Percentiles rank a stretch among this genome's conserved stretches.
Evolutionary conservation across 2,888 invertebrate species (phyloP).

Genomic region (Brachylomia viminalis): DNA sequence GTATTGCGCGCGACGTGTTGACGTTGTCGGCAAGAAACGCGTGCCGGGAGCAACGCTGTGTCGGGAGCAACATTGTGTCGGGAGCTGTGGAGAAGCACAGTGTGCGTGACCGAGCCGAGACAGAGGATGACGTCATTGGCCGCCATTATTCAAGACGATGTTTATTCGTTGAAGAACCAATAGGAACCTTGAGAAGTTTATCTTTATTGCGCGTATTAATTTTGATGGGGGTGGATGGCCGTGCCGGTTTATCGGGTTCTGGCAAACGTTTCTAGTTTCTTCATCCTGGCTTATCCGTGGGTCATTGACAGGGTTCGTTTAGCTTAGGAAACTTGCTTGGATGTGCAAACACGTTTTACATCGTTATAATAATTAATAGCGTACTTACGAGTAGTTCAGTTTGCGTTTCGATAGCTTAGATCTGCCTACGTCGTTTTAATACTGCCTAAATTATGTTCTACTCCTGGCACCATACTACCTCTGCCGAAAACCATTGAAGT

Average conservation of each 20-base stretch:
- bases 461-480: neutral
- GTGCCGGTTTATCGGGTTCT: constrained; percentile 45
- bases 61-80: constrained; percentile 32
- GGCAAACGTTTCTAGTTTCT: constrained; percentile 43
- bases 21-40: constrained; percentile 54
- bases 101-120: constrained; percentile 59
- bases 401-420: neutral
- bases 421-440: neutral
- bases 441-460: neutral
- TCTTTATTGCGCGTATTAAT: constrained; percentile 61
- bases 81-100: constrained; percentile 39
- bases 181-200: constrained; percentile 60
- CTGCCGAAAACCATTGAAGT: neutral
- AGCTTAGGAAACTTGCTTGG: constrained; percentile 10
- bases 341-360: neutral
- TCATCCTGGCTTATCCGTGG: constrained; percentile 14
- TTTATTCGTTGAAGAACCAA: constrained; percentile 60
- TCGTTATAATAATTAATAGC: neutral
- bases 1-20: constrained; percentile 61
- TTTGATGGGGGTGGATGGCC: constrained; percentile 61
- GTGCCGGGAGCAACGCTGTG: constrained; percentile 38
- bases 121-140: constrained; percentile 58
- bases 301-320: constrained; percentile 33
- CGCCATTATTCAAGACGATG: constrained; percentile 59
- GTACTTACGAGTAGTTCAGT: neutral